Evolutionary conservation across 2,797 vertebrate species (phyloP).

Genomic region (Sphaeramia orbicularis): DNA sequence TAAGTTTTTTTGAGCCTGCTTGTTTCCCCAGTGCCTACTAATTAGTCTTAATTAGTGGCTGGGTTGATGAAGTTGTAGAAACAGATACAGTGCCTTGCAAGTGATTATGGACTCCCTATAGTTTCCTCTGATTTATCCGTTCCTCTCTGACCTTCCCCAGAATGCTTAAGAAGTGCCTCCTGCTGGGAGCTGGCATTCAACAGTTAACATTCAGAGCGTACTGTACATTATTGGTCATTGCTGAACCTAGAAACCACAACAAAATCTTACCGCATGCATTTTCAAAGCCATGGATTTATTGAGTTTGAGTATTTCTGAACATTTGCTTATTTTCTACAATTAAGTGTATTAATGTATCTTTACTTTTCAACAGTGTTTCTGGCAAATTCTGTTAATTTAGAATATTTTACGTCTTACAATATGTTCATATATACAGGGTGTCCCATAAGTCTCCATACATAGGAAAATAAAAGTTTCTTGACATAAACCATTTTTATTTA

Average conservation of each 20-base stretch:
- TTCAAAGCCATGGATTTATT: too few relatives aligned
- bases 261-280: neutral
- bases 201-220: neutral
- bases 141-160: constrained; percentile 24
- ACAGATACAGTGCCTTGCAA: constrained; percentile 39
- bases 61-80: constrained; percentile 75
- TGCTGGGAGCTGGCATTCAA: constrained; percentile 20
- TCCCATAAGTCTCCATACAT: too few relatives aligned
- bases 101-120: constrained; percentile 49
- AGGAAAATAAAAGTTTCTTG: too few relatives aligned
- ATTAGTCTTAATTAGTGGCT: constrained; percentile 82
- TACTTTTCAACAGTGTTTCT: too few relatives aligned
- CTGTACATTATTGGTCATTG: neutral
- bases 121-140: constrained; percentile 18
- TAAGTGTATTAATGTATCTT: too few relatives aligned
- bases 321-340: too few relatives aligned
- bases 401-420: too few relatives aligned
- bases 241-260: too few relatives aligned
- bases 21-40: constrained; percentile 71
- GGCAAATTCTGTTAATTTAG: too few relatives aligned
- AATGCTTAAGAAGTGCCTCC: neutral
- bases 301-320: too few relatives aligned
- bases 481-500: too few relatives aligned
- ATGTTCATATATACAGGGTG: too few relatives aligned
- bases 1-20: constrained; percentile 74